phyloP scores from a whole-genome alignment of 1,140 invertebrate species.

The Trachymyrmex septentrionalis region DNA sequence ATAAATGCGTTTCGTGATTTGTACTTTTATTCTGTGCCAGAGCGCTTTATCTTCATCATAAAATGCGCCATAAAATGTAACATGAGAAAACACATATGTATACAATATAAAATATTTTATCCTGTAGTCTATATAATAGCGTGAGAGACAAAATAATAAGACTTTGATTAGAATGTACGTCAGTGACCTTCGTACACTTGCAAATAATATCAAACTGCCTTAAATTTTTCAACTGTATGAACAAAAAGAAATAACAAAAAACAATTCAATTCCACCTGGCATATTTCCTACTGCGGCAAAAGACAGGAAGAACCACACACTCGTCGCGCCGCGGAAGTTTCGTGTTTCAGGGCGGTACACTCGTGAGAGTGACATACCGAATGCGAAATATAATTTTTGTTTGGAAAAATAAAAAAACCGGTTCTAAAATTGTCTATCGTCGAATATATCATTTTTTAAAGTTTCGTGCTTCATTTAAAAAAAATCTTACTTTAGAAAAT shows the following conservation, averaged over 20 bases:
- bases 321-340: slow-evolving; percentile 80
- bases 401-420: slow-evolving; percentile 30
- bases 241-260: slow-evolving; percentile 3
- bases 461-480: background rate
- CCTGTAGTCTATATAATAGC: background rate
- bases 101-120: background rate
- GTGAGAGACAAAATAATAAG: background rate
- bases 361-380: slow-evolving; percentile 67
- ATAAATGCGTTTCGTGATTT: slow-evolving; percentile 51
- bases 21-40: slow-evolving; percentile 3
- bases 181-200: background rate
- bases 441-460: background rate
- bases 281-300: slow-evolving; percentile 22
- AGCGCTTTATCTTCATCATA: slow-evolving; percentile 12
- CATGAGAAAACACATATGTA: background rate
- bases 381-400: slow-evolving; percentile 66
- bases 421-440: slow-evolving; percentile 3
- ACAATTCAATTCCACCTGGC: slow-evolving; percentile 17
- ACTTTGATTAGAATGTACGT: background rate
- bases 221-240: background rate
- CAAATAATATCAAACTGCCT: background rate
- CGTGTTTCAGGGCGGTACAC: slow-evolving; percentile 78
- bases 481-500: background rate
- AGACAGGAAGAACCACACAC: slow-evolving; percentile 73
- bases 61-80: background rate